phyloP scores from a whole-genome alignment of 2,888 invertebrate species.

The Oscheius sp. region DNA sequence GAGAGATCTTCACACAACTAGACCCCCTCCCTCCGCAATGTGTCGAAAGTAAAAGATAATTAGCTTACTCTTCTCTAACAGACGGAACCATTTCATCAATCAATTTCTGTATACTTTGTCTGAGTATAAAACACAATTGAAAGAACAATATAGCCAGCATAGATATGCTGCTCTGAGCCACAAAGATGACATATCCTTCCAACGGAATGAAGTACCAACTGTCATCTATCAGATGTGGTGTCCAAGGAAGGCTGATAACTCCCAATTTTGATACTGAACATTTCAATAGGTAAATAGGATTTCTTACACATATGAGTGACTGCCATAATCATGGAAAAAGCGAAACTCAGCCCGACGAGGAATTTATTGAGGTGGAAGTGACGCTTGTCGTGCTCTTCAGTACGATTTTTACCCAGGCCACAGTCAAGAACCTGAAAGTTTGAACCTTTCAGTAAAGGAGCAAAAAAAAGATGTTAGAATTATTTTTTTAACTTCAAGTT shows the following conservation, averaged over 20 bases:
- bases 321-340: conserved; percentile 43
- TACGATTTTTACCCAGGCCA: conserved; percentile 46
- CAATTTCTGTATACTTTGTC: conserved; percentile 25
- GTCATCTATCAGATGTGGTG: conserved; percentile 46
- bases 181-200: conserved; percentile 47
- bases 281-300: not conserved
- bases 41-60: too few species aligned
- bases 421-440: conserved; percentile 44
- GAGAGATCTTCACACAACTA: too few species aligned
- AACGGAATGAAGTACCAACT: conserved; percentile 42
- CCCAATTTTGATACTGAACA: conserved; percentile 44
- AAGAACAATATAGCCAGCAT: conserved; percentile 38
- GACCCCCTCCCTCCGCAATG: too few species aligned
- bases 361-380: conserved; percentile 50
- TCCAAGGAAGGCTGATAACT: conserved; percentile 43
- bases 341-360: conserved; percentile 46
- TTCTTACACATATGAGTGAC: conserved; percentile 46
- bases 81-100: conserved; percentile 35
- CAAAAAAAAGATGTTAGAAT: too few species aligned
- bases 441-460: not conserved
- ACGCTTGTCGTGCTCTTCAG: conserved; percentile 45
- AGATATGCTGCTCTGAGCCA: conserved; percentile 31
- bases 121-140: conserved; percentile 33
- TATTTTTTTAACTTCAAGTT: too few species aligned
- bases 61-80: conserved; percentile 35